Conservation (phyloP, 2,888 invertebrate genomes). For the Neoascia interrupta region DNA sequence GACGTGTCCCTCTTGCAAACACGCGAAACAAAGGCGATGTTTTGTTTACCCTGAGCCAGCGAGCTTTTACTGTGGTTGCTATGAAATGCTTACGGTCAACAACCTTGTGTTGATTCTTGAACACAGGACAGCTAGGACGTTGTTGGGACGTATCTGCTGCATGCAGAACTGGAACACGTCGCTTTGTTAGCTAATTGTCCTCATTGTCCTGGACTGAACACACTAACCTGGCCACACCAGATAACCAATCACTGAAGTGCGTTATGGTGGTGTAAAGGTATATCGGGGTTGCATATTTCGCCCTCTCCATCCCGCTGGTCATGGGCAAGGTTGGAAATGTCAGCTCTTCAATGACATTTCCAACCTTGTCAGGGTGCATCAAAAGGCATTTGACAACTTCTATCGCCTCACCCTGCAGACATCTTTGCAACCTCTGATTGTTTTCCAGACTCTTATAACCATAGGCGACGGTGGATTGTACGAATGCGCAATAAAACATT, state of each 20-base stretch:
- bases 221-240: not conserved
- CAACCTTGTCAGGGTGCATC: no score
- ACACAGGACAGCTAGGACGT: conserved; percentile 16
- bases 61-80: not conserved
- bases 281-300: not conserved
- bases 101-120: conserved; percentile 6
- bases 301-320: conserved; percentile 15
- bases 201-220: conserved; percentile 3
- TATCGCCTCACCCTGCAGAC: no score
- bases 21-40: conserved; percentile 26
- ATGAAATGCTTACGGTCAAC: conserved; percentile 3
- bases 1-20: conserved; percentile 16
- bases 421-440: no score
- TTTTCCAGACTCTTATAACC: conserved; percentile 45
- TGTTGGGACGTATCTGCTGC: not conserved
- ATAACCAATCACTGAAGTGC: conserved; percentile 11
- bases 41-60: conserved; percentile 11
- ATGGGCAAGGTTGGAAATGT: conserved; percentile 19
- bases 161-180: not conserved
- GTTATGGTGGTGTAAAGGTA: not conserved
- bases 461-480: no score
- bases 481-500: no score
- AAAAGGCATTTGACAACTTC: no score
- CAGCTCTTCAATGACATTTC: conserved; percentile 44
- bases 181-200: not conserved